phyloP scores from a whole-genome alignment of 2,113 vertebrate species.

The Nibea coibor region DNA sequence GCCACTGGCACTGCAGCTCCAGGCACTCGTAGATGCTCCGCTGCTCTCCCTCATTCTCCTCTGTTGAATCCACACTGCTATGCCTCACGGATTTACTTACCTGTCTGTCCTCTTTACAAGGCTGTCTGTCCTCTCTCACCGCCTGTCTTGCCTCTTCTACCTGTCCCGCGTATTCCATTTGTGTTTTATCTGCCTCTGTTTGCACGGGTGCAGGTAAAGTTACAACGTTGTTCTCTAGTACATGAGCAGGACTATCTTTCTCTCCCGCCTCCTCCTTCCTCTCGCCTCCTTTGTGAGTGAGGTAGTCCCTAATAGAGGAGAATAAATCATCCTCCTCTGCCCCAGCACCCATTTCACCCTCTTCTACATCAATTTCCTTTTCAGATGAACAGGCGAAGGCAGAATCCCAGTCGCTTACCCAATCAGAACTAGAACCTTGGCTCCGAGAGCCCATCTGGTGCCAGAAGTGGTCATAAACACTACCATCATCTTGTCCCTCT shows the following conservation, averaged over 20 bases:
- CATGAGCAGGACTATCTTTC: conserved; percentile 24
- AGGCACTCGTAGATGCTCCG: conserved; percentile 83
- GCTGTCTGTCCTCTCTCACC: conserved; percentile 57
- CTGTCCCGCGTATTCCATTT: conserved; percentile 47
- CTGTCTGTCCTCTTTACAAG: conserved; percentile 75
- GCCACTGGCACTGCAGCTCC: conserved; percentile 81
- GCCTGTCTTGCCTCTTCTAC: conserved; percentile 52
- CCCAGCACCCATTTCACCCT: conserved; percentile 82
- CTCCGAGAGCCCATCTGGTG: conserved; percentile 90
- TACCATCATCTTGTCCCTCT: conserved; percentile 91
- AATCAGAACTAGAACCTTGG: conserved; percentile 89
- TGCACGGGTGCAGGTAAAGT: conserved; percentile 33
- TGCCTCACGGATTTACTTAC: conserved; percentile 73
- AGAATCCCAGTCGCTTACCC: conserved; percentile 89
- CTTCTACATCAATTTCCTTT: conserved; percentile 67
- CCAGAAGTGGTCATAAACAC: conserved; percentile 94
- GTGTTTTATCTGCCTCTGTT: conserved; percentile 46
- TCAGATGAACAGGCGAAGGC: conserved; percentile 71
- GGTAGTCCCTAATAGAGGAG: conserved; percentile 93
- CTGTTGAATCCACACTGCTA: conserved; percentile 72
- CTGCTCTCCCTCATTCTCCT: conserved; percentile 78
- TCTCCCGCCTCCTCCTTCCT: conserved; percentile 57
- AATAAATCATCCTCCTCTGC: conserved; percentile 92
- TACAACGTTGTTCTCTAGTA: conserved; percentile 30
- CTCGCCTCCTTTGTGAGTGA: conserved; percentile 86